These are phyloP conservation scores for Regulus satrapa DNA, from an alignment of 2,113 vertebrate species.

Conservation along the genomic window DNA sequence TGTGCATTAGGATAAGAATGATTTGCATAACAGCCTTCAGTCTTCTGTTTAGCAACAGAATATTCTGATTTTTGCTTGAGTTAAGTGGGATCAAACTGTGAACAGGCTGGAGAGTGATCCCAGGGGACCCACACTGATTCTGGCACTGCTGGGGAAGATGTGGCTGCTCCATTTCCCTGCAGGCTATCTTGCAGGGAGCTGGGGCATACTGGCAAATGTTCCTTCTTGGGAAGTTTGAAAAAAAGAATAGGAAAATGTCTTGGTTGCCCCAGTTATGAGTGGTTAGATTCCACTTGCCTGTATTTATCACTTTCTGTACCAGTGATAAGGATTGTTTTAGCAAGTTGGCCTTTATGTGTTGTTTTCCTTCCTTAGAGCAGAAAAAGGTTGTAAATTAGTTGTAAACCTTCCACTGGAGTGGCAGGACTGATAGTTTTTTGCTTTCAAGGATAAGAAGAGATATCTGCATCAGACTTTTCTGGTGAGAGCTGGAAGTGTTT, in stretches of 20 bases:
- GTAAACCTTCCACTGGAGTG: background rate
- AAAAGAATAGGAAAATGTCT: background rate
- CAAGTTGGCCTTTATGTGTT: background rate
- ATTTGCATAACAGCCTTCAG: slow-evolving; percentile 27
- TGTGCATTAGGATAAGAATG: slow-evolving; percentile 54
- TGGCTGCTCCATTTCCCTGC: background rate
- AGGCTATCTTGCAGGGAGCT: background rate
- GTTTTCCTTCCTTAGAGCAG: background rate
- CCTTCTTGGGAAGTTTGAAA: background rate
- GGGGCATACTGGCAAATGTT: background rate
- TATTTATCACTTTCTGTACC: background rate
- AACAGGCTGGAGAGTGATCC: background rate
- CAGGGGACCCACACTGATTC: background rate
- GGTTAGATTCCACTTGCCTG: background rate
- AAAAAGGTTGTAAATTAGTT: background rate
- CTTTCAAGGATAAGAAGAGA: background rate
- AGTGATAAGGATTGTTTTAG: background rate
- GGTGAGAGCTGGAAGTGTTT: background rate
- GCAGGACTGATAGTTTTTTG: background rate
- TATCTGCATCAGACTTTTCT: background rate
- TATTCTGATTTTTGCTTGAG: background rate
- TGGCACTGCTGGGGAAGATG: background rate
- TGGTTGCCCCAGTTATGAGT: background rate
- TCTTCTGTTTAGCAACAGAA: slow-evolving; percentile 53
- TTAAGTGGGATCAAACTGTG: background rate